These are phyloP conservation scores for Monoplex corrugatus DNA, from an alignment of 2,888 invertebrate species.

Conservation along the genomic window DNA sequence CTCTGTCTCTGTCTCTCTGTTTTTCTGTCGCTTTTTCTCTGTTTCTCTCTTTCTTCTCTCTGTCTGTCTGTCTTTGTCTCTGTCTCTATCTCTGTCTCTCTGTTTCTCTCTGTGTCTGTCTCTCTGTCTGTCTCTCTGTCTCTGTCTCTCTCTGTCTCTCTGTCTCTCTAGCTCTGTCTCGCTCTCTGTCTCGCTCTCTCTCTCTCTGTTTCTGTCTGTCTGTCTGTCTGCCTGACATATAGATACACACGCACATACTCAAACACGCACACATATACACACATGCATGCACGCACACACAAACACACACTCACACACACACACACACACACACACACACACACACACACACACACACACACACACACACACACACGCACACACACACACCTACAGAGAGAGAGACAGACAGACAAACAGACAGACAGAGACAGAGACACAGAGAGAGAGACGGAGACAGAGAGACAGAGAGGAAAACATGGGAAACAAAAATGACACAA, in stretches of 20 bases:
- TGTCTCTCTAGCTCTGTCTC: not conserved
- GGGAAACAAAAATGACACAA: too few relatives aligned
- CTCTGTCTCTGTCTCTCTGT: too few relatives aligned
- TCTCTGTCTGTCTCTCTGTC: too few relatives aligned
- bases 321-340: conserved; percentile 20
- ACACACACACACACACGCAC: conserved; percentile 15
- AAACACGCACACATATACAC: not conserved
- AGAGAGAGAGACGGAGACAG: not conserved
- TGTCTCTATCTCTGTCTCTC: too few relatives aligned
- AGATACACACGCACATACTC: not conserved
- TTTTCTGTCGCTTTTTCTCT: too few relatives aligned
- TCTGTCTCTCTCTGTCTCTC: too few relatives aligned
- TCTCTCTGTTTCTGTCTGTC: too few relatives aligned
- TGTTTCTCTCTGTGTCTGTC: too few relatives aligned
- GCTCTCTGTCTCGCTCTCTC: too few relatives aligned
- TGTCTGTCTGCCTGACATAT: not conserved
- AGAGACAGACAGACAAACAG: not conserved
- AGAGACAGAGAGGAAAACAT: not conserved
- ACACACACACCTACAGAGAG: conserved; percentile 13
- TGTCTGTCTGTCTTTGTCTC: too few relatives aligned
- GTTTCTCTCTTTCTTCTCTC: too few relatives aligned
- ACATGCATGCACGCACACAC: conserved; percentile 9
- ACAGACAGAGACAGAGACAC: not conserved
- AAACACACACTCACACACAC: conserved; percentile 5
- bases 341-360: not conserved